These are phyloP conservation scores for Anthoscopus minutus DNA, from an alignment of 2,113 vertebrate species.

Conservation along the genomic window DNA sequence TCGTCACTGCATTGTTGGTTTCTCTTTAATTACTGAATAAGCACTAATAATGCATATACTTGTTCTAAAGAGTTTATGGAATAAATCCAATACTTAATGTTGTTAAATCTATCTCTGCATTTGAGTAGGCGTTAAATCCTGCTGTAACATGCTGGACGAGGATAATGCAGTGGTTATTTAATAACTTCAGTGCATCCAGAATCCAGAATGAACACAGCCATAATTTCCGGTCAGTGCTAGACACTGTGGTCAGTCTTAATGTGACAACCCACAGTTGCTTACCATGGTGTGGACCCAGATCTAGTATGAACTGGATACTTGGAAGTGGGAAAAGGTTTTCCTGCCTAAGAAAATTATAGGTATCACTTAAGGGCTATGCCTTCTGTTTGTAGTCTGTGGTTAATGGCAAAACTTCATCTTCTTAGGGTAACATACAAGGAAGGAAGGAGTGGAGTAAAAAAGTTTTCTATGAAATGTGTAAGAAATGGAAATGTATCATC, in stretches of 20 bases:
- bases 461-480: neutral
- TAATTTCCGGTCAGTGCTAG: neutral
- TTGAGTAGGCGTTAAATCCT: neutral
- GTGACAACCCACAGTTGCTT: neutral
- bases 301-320: neutral
- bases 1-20: neutral
- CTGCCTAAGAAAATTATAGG: slow-evolving; percentile 6
- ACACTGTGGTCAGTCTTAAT: neutral
- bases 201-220: neutral
- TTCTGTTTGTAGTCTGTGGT: neutral
- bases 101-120: neutral
- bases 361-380: neutral
- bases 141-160: neutral
- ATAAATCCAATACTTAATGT: neutral
- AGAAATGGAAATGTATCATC: neutral
- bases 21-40: neutral
- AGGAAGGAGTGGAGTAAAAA: neutral
- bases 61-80: neutral
- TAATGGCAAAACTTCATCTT: neutral
- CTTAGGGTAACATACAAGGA: neutral
- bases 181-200: neutral
- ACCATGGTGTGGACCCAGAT: neutral
- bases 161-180: neutral
- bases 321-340: slow-evolving; percentile 40
- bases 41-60: neutral